Percentiles rank a stretch among this genome's conserved stretches.
Evolutionary conservation across 1,140 invertebrate species (phyloP).

Genomic region (Tetranychus urticae): DNA sequence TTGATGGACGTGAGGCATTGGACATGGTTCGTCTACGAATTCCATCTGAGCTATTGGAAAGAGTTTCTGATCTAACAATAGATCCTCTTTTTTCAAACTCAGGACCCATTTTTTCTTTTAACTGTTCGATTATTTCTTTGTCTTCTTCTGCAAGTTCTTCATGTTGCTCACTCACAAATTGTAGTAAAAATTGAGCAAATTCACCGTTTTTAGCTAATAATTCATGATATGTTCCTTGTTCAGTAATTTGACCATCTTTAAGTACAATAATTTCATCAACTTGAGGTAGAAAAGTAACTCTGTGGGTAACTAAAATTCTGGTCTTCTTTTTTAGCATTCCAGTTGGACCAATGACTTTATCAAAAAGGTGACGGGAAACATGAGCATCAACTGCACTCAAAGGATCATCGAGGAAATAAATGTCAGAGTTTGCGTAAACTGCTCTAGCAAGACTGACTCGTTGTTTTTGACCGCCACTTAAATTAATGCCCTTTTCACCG

Average conservation of each 20-base stretch:
- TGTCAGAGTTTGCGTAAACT: slow-evolving; percentile 16
- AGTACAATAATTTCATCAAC: slow-evolving; percentile 66
- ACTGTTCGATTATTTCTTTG: neutral
- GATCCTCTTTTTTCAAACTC: neutral
- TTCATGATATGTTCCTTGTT: slow-evolving; percentile 25
- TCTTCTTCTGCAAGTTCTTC: slow-evolving; percentile 2
- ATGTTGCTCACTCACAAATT: slow-evolving; percentile 16
- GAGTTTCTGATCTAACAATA: neutral
- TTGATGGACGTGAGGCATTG: neutral
- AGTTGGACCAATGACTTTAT: slow-evolving; percentile 55
- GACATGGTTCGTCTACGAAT: neutral
- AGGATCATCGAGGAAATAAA: slow-evolving; percentile 24
- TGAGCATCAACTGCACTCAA: slow-evolving; percentile 65
- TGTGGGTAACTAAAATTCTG: slow-evolving; percentile 14
- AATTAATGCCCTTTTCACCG: slow-evolving; percentile 40
- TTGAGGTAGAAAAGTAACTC: slow-evolving; percentile 41
- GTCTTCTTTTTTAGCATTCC: slow-evolving; percentile 47
- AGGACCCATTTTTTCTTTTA: neutral
- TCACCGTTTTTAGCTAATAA: slow-evolving; percentile 18
- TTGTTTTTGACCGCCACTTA: slow-evolving; percentile 14
- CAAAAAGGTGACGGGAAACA: slow-evolving; percentile 86
- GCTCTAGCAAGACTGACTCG: slow-evolving; percentile 15
- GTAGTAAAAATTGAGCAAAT: slow-evolving; percentile 13
- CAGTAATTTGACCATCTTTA: slow-evolving; percentile 35
- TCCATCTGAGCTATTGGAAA: neutral